A percentile compares a stretch with the other conserved stretches of the same genome.
These are phyloP conservation scores for Plebejus anna DNA, from an alignment of 2,888 invertebrate species.

Conservation along the genomic window DNA sequence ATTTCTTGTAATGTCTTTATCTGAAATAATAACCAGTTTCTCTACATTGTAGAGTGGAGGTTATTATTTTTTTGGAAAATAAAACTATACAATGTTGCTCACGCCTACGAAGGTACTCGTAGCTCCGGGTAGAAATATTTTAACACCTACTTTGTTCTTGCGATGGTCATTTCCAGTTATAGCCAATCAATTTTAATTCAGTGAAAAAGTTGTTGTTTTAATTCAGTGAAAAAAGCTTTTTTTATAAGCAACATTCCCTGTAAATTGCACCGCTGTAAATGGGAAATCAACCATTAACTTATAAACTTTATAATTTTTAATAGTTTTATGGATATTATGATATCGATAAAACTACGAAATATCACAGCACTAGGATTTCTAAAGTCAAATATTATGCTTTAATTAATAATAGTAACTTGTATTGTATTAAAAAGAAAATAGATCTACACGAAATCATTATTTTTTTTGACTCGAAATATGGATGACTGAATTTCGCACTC, in stretches of 20 bases:
- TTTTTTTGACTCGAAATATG: too few relatives aligned
- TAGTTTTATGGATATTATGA: too few relatives aligned
- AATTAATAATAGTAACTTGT: too few relatives aligned
- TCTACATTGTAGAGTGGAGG: not conserved
- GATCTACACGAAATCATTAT: too few relatives aligned
- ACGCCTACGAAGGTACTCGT: not conserved
- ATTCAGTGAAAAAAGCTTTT: not conserved
- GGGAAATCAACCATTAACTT: too few relatives aligned
- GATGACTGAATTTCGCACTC: not conserved
- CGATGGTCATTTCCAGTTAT: not conserved
- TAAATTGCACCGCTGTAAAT: too few relatives aligned
- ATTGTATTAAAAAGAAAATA: too few relatives aligned
- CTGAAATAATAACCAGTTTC: not conserved
- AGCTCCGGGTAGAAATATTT: not conserved
- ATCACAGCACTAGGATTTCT: too few relatives aligned
- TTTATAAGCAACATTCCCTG: not conserved
- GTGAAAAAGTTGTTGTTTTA: not conserved
- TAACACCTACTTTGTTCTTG: not conserved
- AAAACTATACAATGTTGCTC: not conserved
- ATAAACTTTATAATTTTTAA: too few relatives aligned
- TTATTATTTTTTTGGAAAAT: not conserved
- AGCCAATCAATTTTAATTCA: conserved; percentile 1
- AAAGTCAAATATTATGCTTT: too few relatives aligned
- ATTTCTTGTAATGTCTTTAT: not conserved
- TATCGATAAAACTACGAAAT: too few relatives aligned